These are phyloP conservation scores for Scartelaos histophorus DNA, from an alignment of 2,113 vertebrate genomes.

Conservation along the genomic window DNA sequence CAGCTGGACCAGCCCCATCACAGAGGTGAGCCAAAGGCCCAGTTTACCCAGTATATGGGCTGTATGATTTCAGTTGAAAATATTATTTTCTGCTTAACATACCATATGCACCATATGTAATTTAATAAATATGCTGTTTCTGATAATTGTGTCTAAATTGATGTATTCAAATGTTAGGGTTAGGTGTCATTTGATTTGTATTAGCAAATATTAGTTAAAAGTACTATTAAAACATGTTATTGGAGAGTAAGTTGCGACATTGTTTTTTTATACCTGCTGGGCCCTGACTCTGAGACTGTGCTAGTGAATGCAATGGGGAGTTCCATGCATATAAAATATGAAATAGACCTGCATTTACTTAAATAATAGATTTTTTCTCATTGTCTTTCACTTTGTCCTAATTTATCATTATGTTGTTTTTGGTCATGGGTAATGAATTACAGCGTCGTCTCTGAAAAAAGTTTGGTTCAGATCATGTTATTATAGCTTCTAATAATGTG, in stretches of 20 bases:
- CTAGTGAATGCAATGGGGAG: neutral
- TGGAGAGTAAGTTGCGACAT: too few species aligned
- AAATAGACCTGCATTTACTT: neutral
- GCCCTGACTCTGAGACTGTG: neutral
- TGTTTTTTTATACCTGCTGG: neutral
- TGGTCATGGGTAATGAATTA: too few species aligned
- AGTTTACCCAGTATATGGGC: neutral
- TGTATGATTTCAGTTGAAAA: neutral
- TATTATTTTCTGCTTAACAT: neutral
- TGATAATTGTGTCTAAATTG: too few species aligned
- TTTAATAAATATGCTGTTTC: too few species aligned
- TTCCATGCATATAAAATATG: neutral
- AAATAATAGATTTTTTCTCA: neutral
- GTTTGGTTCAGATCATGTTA: neutral
- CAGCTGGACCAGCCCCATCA: conserved; percentile 12
- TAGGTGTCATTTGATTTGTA: too few species aligned
- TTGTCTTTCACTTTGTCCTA: neutral
- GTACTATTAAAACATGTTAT: neutral
- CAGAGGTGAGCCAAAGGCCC: neutral
- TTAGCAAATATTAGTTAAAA: too few species aligned
- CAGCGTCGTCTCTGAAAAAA: neutral
- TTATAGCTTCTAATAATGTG: neutral
- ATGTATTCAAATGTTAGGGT: too few species aligned
- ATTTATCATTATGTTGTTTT: neutral
- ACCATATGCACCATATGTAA: too few species aligned